Percentiles rank a stretch among this genome's conserved stretches.
These are phyloP conservation scores for Microctonus aethiopoides DNA, from an alignment of 2,888 invertebrate genomes.

Conservation along the genomic window DNA sequence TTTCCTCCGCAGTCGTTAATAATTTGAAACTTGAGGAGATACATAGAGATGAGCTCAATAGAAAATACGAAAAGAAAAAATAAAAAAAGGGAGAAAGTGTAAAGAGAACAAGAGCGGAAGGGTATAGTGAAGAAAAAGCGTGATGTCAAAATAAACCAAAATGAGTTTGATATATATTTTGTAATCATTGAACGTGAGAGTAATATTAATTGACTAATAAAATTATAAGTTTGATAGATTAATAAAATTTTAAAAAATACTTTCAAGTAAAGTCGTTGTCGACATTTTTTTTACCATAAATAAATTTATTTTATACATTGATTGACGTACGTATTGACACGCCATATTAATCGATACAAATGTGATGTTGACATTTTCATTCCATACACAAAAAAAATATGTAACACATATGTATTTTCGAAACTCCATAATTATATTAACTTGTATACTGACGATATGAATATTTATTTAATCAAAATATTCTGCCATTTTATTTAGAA, in stretches of 20 bases:
- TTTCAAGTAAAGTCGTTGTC: too few relatives aligned
- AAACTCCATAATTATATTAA: too few relatives aligned
- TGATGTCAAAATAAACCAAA: background rate
- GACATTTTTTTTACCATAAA: background rate
- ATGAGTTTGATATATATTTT: background rate
- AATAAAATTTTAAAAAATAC: background rate
- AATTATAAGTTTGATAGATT: background rate
- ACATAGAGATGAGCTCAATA: background rate
- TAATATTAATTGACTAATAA: background rate
- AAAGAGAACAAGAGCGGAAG: background rate
- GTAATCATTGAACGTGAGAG: background rate
- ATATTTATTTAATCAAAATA: too few relatives aligned
- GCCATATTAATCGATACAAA: background rate
- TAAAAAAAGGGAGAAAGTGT: slow-evolving; percentile 26
- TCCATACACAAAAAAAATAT: too few relatives aligned
- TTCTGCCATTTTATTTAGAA: too few relatives aligned
- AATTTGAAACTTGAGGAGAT: slow-evolving; percentile 15
- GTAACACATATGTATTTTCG: too few relatives aligned
- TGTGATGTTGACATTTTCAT: background rate
- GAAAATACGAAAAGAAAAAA: too few relatives aligned
- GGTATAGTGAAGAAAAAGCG: background rate
- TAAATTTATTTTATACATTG: background rate
- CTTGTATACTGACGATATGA: too few relatives aligned
- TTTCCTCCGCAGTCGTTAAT: slow-evolving; percentile 28
- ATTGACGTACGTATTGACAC: background rate